Conservation (phyloP, 1,140 invertebrate species). For the Gryllus bimaculatus region DNA sequence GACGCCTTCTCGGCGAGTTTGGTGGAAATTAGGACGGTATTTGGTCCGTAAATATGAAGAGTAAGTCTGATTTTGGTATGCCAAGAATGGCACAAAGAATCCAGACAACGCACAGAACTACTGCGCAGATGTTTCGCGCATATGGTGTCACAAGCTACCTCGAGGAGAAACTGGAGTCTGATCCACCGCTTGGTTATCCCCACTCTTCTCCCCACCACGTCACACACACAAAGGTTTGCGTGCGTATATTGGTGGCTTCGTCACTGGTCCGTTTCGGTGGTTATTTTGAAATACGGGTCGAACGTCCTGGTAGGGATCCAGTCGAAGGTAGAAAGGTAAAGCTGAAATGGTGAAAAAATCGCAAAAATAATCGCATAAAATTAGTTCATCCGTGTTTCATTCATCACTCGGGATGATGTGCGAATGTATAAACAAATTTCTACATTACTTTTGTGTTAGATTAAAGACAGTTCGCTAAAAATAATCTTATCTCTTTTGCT, state of each 20-base stretch:
- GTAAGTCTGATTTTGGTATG: constrained; percentile 81
- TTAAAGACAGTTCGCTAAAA: too few relatives aligned
- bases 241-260: constrained; percentile 11
- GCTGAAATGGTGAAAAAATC: too few relatives aligned
- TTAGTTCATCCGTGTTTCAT: too few relatives aligned
- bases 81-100: constrained; percentile 91
- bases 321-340: neutral
- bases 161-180: constrained; percentile 40
- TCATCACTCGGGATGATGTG: too few relatives aligned
- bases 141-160: constrained; percentile 55
- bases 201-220: constrained; percentile 18
- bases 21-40: constrained; percentile 50
- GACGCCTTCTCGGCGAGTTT: constrained; percentile 45
- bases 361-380: too few relatives aligned
- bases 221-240: constrained; percentile 14
- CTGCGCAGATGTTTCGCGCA: constrained; percentile 72
- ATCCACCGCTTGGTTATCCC: constrained; percentile 23
- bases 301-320: neutral
- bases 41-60: constrained; percentile 64
- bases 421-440: too few relatives aligned
- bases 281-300: constrained; percentile 3
- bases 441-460: too few relatives aligned
- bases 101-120: constrained; percentile 77
- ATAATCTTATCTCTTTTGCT: too few relatives aligned
- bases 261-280: constrained; percentile 11